A percentile compares a stretch with the other conserved stretches of the same genome.
These are phyloP conservation scores for Halocynthia aurantium DNA, from an alignment of 23 tunicate genomes.

Conservation along the genomic window DNA sequence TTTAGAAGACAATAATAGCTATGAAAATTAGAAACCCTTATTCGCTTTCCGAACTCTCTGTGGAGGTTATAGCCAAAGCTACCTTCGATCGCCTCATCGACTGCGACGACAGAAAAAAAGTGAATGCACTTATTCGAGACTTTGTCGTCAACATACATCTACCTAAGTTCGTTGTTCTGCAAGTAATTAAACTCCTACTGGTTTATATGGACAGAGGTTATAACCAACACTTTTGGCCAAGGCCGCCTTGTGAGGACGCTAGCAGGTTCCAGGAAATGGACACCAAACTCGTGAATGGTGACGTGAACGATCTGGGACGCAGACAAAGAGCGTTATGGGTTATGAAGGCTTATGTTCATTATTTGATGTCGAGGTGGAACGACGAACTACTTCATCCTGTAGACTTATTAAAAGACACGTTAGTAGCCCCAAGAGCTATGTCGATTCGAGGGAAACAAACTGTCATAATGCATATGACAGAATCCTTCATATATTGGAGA, in stretches of 20 bases:
- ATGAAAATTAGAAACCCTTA: no score
- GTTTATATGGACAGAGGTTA: constrained; percentile 25
- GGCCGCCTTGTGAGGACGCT: not conserved
- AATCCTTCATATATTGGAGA: not conserved
- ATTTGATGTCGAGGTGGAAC: constrained; percentile 32
- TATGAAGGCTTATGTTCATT: constrained; percentile 8
- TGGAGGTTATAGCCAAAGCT: constrained; percentile 13
- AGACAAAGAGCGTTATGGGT: constrained; percentile 19
- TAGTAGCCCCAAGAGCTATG: not conserved
- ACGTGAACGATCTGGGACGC: not conserved
- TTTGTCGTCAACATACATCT: constrained; percentile 10
- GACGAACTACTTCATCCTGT: not conserved
- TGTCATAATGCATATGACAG: not conserved
- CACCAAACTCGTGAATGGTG: not conserved
- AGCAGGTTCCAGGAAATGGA: constrained; percentile 4
- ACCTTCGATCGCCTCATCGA: constrained; percentile 23
- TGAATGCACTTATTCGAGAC: not conserved
- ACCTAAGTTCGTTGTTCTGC: constrained; percentile 8
- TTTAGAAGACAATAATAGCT: no score
- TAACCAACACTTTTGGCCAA: not conserved
- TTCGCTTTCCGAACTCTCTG: no score
- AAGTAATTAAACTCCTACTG: constrained; percentile 9
- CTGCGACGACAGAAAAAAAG: constrained; percentile 5
- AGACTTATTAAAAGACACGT: not conserved
- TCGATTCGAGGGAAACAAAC: constrained; percentile 8